Percentiles rank a stretch among this genome's conserved stretches.
Evolutionary conservation across 2,113 vertebrate species (phyloP).

Genomic region (Ophthalmolycus amberensis): DNA sequence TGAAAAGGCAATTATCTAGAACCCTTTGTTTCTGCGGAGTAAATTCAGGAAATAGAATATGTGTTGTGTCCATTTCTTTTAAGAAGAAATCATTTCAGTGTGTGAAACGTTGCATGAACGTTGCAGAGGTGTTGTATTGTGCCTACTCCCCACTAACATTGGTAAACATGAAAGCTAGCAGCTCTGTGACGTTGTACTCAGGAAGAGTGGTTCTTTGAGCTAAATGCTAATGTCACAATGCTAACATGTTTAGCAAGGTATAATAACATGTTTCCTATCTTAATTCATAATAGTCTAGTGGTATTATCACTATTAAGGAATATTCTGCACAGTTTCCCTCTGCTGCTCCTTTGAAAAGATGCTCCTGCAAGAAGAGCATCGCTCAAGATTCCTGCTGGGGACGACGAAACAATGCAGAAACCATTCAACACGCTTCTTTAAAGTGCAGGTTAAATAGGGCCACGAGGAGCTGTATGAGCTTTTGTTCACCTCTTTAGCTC

Average conservation of each 20-base stretch:
- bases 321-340: slow-evolving; percentile 2
- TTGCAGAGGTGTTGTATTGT: not conserved
- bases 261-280: not conserved
- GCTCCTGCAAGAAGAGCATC: slow-evolving; percentile 25
- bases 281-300: not conserved
- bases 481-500: not conserved
- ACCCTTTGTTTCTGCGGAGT: slow-evolving; percentile 10
- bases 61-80: not conserved
- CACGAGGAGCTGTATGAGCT: not conserved
- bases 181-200: not conserved
- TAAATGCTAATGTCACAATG: not conserved
- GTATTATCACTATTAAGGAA: slow-evolving; percentile 45
- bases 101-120: not conserved
- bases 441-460: not conserved
- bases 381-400: slow-evolving; percentile 23
- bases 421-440: not conserved
- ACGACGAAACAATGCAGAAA: slow-evolving; percentile 60
- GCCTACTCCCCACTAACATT: not conserved
- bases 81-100: not conserved
- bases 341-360: slow-evolving; percentile 38
- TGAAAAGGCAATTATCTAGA: slow-evolving; percentile 34
- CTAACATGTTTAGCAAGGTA: not conserved
- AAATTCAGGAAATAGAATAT: not conserved
- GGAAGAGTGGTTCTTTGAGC: not conserved
- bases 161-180: not conserved